These are phyloP conservation scores for Ericerus pela DNA, from an alignment of 1,140 invertebrate genomes.

Conservation along the genomic window DNA sequence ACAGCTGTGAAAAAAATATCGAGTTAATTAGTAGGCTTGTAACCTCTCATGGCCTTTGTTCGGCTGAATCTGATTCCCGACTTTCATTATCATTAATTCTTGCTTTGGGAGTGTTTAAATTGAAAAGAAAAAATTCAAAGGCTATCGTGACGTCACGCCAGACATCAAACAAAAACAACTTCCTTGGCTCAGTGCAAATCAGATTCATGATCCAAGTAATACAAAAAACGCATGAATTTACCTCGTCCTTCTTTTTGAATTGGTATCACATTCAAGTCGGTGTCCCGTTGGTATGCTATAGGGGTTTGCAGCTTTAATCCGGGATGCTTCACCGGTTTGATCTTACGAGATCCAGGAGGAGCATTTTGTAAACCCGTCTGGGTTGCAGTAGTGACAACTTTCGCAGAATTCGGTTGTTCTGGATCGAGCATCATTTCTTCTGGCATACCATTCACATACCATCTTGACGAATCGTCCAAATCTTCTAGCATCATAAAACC, in stretches of 20 bases:
- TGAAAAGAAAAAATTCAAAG: no score
- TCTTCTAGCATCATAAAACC: conserved; percentile 7
- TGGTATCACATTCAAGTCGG: conserved; percentile 59
- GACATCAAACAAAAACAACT: no score
- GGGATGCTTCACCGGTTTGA: conserved; percentile 58
- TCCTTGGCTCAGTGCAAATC: no score
- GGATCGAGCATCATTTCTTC: conserved; percentile 1
- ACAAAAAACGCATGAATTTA: conserved; percentile 27
- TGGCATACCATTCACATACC: background rate
- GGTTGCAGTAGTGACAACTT: background rate
- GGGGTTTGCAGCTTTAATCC: conserved; percentile 59
- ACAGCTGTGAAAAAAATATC: conserved; percentile 43
- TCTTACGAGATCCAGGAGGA: conserved; percentile 39
- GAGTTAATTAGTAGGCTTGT: no score
- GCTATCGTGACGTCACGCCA: no score
- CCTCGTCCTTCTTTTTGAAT: conserved; percentile 71
- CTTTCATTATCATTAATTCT: no score
- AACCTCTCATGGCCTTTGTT: no score
- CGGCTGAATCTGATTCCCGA: no score
- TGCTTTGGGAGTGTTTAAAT: no score
- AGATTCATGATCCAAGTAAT: background rate
- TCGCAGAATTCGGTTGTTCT: background rate
- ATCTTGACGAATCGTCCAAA: background rate
- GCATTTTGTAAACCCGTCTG: background rate
- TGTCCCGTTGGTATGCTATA: conserved; percentile 62